Percentiles rank a stretch among this genome's conserved stretches.
Conservation (phyloP, 1,140 invertebrate genomes). For the Heliconius eleuchia region DNA sequence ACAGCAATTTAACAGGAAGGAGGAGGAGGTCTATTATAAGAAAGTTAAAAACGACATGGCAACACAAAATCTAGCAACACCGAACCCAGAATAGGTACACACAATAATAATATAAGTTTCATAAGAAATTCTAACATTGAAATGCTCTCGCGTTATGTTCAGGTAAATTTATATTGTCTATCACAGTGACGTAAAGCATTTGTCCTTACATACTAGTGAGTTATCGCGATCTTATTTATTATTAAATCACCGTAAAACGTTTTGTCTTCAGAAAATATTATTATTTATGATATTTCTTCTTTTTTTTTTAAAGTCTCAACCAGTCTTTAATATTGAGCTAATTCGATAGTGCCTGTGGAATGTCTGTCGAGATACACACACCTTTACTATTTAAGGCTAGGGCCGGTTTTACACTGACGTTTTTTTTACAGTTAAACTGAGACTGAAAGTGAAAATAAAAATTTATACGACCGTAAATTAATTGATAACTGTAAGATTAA, state of each 20-base stretch:
- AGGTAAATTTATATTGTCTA: constrained; percentile 76
- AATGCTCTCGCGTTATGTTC: constrained; percentile 74
- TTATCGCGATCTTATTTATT: constrained; percentile 70
- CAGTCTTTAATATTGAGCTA: constrained; percentile 79
- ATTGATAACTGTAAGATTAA: neutral
- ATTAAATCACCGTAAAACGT: constrained; percentile 78
- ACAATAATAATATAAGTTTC: constrained; percentile 55
- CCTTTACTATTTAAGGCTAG: constrained; percentile 43
- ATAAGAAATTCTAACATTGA: constrained; percentile 63
- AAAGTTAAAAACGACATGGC: neutral
- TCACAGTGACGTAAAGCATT: constrained; percentile 80
- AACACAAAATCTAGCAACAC: constrained; percentile 29
- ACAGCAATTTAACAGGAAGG: no score
- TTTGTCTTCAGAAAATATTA: constrained; percentile 78
- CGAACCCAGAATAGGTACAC: constrained; percentile 34
- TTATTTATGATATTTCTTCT: constrained; percentile 61
- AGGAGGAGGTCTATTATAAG: no score
- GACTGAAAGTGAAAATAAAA: neutral
- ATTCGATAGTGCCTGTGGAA: constrained; percentile 75
- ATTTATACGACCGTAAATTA: neutral
- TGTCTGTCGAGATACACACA: constrained; percentile 61
- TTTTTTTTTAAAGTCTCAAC: constrained; percentile 72
- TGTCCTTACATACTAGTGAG: constrained; percentile 80
- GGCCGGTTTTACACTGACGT: constrained; percentile 41
- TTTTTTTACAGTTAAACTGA: neutral